phyloP scores from a whole-genome alignment of 1,140 invertebrate species.

The Andrena cerasifolii region DNA sequence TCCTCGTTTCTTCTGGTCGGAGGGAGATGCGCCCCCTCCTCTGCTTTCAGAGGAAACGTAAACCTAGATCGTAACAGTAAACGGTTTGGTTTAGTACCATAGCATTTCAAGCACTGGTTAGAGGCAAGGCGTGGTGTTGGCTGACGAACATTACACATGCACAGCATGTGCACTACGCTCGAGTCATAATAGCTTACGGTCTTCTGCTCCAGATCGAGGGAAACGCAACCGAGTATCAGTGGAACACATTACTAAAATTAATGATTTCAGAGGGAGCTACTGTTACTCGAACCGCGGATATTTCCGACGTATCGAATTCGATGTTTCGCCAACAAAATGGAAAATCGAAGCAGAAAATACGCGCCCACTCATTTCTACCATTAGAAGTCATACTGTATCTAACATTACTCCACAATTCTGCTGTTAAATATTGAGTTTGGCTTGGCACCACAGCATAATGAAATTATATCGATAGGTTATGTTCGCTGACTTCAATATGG shows the following conservation, averaged over 20 bases:
- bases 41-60: background rate
- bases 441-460: too few relatives aligned
- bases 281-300: background rate
- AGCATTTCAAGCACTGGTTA: background rate
- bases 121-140: too few relatives aligned
- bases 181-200: conserved; percentile 28
- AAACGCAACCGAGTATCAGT: conserved; percentile 2
- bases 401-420: too few relatives aligned
- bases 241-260: conserved; percentile 43
- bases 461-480: too few relatives aligned
- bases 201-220: conserved; percentile 34
- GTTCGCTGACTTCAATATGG: too few relatives aligned
- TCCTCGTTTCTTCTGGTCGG: background rate
- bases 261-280: conserved; percentile 4
- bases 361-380: too few relatives aligned
- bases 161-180: background rate
- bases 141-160: conserved; percentile 7
- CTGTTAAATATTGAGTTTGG: too few relatives aligned
- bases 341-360: too few relatives aligned
- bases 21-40: too few relatives aligned
- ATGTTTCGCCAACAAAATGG: background rate
- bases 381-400: too few relatives aligned
- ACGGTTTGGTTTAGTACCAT: background rate
- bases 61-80: background rate
- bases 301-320: background rate